Conservation (phyloP, 2,797 vertebrate species). For the Propithecus perrieri region DNA sequence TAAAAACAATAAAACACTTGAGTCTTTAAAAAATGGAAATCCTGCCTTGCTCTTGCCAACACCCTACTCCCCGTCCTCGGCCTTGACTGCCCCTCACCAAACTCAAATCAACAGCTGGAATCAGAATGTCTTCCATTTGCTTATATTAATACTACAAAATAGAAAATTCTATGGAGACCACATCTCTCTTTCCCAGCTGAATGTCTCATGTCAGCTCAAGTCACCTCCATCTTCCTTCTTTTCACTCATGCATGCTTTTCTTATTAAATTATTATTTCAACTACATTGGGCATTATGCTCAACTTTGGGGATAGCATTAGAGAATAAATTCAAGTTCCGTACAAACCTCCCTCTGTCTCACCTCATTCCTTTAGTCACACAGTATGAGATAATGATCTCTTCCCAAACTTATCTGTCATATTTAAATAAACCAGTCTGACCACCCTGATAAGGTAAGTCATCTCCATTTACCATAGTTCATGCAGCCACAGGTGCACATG, state of each 20-base stretch:
- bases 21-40: background rate
- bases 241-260: background rate
- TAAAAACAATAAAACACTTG: background rate
- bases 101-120: background rate
- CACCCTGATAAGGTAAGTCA: background rate
- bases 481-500: background rate
- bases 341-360: background rate
- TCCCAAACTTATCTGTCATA: background rate
- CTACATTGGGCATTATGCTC: background rate
- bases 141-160: background rate
- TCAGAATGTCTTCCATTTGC: background rate
- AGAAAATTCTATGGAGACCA: background rate
- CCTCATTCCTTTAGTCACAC: background rate
- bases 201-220: background rate
- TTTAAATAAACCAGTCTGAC: background rate
- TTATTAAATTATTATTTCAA: background rate
- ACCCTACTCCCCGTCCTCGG: background rate
- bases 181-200: background rate
- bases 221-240: background rate
- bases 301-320: no score
- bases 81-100: background rate
- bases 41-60: background rate
- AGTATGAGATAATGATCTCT: background rate
- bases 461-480: background rate
- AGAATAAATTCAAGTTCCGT: background rate